Evolutionary conservation across 2,797 vertebrate species (phyloP).

Genomic region (Trachops cirrhosus): DNA sequence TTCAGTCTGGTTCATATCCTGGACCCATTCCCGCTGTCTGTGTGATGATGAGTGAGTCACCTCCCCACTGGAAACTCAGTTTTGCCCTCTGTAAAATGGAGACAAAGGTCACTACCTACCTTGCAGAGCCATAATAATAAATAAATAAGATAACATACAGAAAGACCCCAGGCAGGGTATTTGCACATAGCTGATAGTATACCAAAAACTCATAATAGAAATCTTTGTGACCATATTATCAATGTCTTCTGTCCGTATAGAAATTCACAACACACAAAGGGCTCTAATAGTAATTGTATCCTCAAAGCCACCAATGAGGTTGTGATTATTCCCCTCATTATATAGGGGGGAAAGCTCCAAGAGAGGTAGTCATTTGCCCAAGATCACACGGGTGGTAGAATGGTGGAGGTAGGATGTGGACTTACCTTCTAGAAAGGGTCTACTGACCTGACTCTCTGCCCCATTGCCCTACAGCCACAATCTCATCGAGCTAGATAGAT

Average conservation of each 20-base stretch:
- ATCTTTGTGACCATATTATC: neutral
- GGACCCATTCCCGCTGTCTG: too few relatives aligned
- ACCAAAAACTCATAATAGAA: neutral
- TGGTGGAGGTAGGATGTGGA: neutral
- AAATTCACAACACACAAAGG: neutral
- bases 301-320: neutral
- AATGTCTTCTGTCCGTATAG: neutral
- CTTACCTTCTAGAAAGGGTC: neutral
- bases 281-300: neutral
- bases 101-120: neutral
- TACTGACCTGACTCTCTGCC: too few relatives aligned
- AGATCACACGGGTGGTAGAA: neutral
- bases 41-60: too few relatives aligned
- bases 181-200: neutral
- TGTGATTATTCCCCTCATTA: neutral
- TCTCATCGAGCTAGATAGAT: neutral
- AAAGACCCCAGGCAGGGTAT: neutral
- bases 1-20: neutral
- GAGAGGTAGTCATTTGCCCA: neutral
- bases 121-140: neutral
- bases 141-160: neutral
- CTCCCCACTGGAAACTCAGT: neutral
- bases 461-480: neutral
- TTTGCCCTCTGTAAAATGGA: neutral
- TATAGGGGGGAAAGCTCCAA: neutral